phyloP scores from a whole-genome alignment of 2,888 invertebrate species.

The Netelia virgata region DNA sequence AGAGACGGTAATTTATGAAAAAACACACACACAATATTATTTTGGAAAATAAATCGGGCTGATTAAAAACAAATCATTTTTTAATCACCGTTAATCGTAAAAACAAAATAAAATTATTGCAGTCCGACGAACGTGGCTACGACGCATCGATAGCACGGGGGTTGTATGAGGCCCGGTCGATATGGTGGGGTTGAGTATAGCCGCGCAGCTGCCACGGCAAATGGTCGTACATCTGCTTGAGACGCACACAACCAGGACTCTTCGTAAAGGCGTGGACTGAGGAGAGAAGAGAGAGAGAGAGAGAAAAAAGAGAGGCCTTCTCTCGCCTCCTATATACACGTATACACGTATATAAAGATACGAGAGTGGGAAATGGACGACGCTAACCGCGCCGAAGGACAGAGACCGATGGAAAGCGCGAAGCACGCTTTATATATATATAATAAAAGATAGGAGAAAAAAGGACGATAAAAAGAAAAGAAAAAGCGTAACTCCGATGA shows the following conservation, averaged over 20 bases:
- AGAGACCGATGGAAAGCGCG: constrained; percentile 30
- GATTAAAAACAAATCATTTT: too few relatives aligned
- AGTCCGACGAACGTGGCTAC: constrained; percentile 50
- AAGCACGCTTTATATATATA: constrained; percentile 1
- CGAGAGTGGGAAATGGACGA: constrained; percentile 25
- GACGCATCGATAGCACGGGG: constrained; percentile 54
- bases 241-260: constrained; percentile 68
- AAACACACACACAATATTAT: too few relatives aligned
- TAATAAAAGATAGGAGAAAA: neutral
- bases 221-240: constrained; percentile 83
- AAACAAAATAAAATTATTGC: neutral
- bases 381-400: constrained; percentile 8
- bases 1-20: too few relatives aligned
- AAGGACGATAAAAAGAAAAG: constrained; percentile 19
- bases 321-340: neutral
- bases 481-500: constrained; percentile 19
- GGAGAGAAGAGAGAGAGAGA: constrained; percentile 13
- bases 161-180: constrained; percentile 44
- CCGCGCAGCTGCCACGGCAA: constrained; percentile 82
- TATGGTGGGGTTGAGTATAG: constrained; percentile 63
- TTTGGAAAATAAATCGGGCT: too few relatives aligned
- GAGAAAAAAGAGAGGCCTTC: constrained; percentile 19
- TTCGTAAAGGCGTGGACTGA: constrained; percentile 60
- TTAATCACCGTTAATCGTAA: neutral
- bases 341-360: neutral